A percentile compares a stretch with the other conserved stretches of the same genome.
Evolutionary conservation across 2,113 vertebrate species (phyloP).

Genomic region (Labeo rohita): DNA sequence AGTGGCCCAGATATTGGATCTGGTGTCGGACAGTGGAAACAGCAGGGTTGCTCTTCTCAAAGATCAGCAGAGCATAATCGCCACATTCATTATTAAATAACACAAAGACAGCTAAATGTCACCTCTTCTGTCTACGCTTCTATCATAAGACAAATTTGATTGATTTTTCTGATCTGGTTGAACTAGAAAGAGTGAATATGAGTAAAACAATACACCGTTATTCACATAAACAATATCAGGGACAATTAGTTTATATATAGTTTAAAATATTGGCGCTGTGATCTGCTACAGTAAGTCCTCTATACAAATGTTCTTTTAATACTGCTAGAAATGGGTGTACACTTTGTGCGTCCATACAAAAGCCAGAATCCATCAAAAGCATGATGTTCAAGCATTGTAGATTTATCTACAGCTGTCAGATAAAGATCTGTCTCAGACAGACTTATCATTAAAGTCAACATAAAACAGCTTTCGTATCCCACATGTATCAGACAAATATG

Average conservation of each 20-base stretch:
- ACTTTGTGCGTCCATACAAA: background rate
- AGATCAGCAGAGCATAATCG: slow-evolving; percentile 40
- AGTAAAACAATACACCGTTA: background rate
- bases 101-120: slow-evolving; percentile 10
- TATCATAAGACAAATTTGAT: background rate
- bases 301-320: background rate
- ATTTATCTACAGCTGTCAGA: background rate
- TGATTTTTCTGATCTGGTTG: background rate
- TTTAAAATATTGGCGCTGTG: background rate
- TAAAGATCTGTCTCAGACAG: background rate
- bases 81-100: slow-evolving; percentile 49
- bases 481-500: background rate
- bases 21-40: slow-evolving; percentile 28
- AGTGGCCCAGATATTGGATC: slow-evolving; percentile 20
- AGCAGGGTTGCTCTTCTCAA: slow-evolving; percentile 30
- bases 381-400: background rate
- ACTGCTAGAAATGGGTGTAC: background rate
- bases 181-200: background rate
- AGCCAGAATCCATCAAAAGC: background rate
- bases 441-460: background rate
- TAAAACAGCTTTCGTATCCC: background rate
- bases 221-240: background rate
- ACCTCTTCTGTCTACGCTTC: background rate
- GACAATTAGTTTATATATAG: background rate
- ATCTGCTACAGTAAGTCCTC: background rate